Percentiles rank a stretch among this genome's conserved stretches.
Conservation (phyloP, 2,888 invertebrate species). For the Xylota segnis region DNA sequence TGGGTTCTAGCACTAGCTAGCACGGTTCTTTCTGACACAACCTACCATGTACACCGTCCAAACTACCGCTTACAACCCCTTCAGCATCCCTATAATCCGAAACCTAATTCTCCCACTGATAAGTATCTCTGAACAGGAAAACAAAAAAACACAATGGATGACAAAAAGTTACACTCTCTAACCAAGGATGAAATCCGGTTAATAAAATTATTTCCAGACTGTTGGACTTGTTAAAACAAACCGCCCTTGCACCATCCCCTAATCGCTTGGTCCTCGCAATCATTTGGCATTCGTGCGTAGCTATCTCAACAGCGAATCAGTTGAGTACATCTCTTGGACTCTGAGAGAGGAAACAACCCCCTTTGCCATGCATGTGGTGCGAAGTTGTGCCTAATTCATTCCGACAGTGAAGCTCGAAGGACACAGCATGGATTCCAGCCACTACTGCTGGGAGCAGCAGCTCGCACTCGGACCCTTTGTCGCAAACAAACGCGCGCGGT, state of each 20-base stretch:
- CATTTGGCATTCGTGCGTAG: not conserved
- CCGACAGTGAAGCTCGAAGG: constrained; percentile 61
- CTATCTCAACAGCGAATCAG: constrained; percentile 36
- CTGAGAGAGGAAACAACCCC: constrained; percentile 30
- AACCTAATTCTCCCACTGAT: constrained; percentile 41
- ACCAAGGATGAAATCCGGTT: constrained; percentile 65
- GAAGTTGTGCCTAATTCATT: constrained; percentile 61
- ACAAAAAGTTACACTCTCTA: constrained; percentile 35
- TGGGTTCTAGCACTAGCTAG: no score
- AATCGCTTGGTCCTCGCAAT: constrained; percentile 21
- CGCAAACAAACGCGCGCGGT: constrained; percentile 51
- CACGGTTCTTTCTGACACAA: no score
- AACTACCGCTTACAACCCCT: not conserved
- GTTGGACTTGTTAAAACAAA: constrained; percentile 76
- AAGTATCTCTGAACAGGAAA: constrained; percentile 23
- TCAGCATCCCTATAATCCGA: not conserved
- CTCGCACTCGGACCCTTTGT: constrained; percentile 21
- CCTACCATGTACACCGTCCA: no score
- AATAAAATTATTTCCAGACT: constrained; percentile 77
- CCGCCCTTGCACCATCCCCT: constrained; percentile 70
- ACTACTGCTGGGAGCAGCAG: constrained; percentile 38
- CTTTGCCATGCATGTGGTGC: constrained; percentile 26
- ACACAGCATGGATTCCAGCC: constrained; percentile 60
- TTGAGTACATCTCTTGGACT: constrained; percentile 16
- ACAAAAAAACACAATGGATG: constrained; percentile 1